phyloP scores from a whole-genome alignment of 2,888 invertebrate genomes.

The Athrips mouffetella region DNA sequence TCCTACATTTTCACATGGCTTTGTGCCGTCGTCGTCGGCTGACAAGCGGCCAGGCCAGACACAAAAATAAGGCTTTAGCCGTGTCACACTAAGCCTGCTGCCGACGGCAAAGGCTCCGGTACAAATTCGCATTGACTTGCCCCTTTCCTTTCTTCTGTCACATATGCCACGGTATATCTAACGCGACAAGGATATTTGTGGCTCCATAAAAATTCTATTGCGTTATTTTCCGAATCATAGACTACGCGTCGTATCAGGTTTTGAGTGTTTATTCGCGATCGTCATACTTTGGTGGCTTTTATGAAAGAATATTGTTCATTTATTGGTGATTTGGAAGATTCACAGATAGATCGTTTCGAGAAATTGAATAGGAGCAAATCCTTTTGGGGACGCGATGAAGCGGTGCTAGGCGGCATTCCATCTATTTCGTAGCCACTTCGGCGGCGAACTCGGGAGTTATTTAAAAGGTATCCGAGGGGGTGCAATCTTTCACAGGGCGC shows the following conservation, averaged over 20 bases:
- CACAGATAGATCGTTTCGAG: too few species aligned
- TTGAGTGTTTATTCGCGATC: constrained; percentile 3
- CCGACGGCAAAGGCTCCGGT: constrained; percentile 74
- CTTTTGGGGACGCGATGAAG: not conserved
- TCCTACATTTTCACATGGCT: constrained; percentile 76
- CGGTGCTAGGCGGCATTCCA: constrained; percentile 12
- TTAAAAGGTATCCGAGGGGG: constrained; percentile 55
- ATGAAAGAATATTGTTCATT: not conserved
- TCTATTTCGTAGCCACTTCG: constrained; percentile 29
- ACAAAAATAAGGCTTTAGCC: constrained; percentile 78
- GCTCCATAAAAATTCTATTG: constrained; percentile 18
- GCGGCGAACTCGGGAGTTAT: constrained; percentile 48
- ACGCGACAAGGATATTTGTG: constrained; percentile 18
- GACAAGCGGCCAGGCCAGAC: constrained; percentile 75
- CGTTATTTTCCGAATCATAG: constrained; percentile 11
- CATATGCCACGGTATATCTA: constrained; percentile 20
- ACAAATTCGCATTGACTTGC: constrained; percentile 73
- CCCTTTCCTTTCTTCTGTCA: constrained; percentile 44
- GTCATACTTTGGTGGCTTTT: not conserved
- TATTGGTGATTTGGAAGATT: too few species aligned
- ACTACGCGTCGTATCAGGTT: constrained; percentile 2
- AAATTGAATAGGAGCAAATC: constrained; percentile 2
- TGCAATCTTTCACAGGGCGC: constrained; percentile 58
- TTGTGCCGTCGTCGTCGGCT: constrained; percentile 67
- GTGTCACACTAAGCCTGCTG: constrained; percentile 76